A percentile compares a stretch with the other conserved stretches of the same genome.
Evolutionary conservation across 2,113 vertebrate genomes (phyloP).

Genomic region (Syngnathus floridae): DNA sequence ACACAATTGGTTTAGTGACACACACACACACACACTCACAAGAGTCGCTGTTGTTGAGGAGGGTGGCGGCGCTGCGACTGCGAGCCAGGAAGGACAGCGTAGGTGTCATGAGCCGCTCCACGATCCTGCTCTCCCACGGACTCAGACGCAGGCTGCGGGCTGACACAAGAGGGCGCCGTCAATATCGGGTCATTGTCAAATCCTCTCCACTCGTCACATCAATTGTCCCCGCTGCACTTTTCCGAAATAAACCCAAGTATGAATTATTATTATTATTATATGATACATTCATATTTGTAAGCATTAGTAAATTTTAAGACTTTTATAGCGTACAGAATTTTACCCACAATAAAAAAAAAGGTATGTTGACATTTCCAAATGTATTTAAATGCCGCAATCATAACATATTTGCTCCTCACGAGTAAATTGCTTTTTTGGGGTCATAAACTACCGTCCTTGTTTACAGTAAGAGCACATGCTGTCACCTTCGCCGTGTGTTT

Average conservation of each 20-base stretch:
- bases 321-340: background rate
- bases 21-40: constrained; percentile 70
- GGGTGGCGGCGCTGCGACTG: constrained; percentile 87
- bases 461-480: constrained; percentile 7
- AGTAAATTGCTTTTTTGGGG: background rate
- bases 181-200: constrained; percentile 16
- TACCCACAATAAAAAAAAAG: no score
- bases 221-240: no score
- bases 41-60: constrained; percentile 82
- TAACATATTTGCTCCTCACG: background rate
- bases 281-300: no score
- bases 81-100: constrained; percentile 93
- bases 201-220: background rate
- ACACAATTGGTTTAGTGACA: no score
- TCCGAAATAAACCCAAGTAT: no score
- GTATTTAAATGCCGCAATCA: background rate
- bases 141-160: constrained; percentile 92
- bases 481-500: constrained; percentile 34
- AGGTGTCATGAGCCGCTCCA: constrained; percentile 95
- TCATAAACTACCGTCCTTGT: background rate
- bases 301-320: background rate
- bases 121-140: constrained; percentile 94
- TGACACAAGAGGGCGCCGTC: constrained; percentile 62
- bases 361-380: background rate
- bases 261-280: no score